Conservation (phyloP, 2,888 invertebrate species). For the Tupiocoris notatus region DNA sequence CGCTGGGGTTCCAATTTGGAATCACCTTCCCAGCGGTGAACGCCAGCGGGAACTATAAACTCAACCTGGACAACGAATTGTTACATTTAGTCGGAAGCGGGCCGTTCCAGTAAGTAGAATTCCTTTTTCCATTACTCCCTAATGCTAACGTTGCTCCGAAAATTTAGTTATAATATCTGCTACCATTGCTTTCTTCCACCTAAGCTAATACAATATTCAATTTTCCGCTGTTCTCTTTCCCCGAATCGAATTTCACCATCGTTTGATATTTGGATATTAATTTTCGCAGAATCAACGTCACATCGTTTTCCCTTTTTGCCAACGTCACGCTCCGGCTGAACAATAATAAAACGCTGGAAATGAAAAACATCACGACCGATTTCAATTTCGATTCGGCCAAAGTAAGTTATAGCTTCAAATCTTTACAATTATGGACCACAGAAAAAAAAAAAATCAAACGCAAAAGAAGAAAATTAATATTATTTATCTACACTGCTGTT, state of each 20-base stretch:
- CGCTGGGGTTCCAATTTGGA: constrained; percentile 1
- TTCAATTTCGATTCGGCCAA: constrained; percentile 3
- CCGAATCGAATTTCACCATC: no score
- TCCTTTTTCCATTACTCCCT: no score
- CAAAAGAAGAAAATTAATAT: no score
- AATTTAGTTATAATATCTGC: no score
- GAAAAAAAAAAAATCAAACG: no score
- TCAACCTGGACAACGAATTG: background rate
- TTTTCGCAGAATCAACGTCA: constrained; percentile 6
- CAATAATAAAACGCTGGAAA: constrained; percentile 19
- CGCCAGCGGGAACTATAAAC: background rate
- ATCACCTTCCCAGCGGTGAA: constrained; percentile 7
- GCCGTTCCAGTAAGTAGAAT: background rate
- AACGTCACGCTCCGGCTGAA: constrained; percentile 1
- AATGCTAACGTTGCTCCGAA: no score
- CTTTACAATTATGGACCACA: no score
- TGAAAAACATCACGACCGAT: constrained; percentile 10
- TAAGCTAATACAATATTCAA: no score
- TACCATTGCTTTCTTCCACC: no score
- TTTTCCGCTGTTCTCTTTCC: no score
- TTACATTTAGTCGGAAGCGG: constrained; percentile 10
- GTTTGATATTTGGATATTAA: no score
- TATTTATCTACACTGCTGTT: no score
- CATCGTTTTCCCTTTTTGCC: background rate
- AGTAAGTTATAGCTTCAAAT: constrained; percentile 11